These are phyloP conservation scores for Papio anubis DNA, from an alignment of 2,113 vertebrate genomes.

Conservation along the genomic window DNA sequence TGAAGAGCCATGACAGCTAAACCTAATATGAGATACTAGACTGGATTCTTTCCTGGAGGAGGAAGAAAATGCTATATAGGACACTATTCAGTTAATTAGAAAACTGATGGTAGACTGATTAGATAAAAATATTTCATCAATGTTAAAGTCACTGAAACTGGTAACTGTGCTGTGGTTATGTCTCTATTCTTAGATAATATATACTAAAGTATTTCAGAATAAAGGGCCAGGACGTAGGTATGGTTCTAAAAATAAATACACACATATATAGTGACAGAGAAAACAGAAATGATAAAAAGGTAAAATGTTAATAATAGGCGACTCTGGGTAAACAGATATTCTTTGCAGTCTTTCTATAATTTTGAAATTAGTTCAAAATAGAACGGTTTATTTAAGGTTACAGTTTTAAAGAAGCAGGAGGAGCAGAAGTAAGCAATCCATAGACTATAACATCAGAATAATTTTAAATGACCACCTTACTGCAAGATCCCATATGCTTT, in stretches of 20 bases:
- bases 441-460: not conserved
- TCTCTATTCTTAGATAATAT: not conserved
- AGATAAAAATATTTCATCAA: not conserved
- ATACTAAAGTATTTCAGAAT: constrained; percentile 3
- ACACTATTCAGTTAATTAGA: constrained; percentile 23
- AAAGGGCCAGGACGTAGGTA: not conserved
- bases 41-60: not conserved
- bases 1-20: not conserved
- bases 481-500: not conserved
- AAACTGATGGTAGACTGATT: not conserved
- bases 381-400: not conserved
- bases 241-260: not conserved
- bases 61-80: not conserved
- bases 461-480: constrained; percentile 26
- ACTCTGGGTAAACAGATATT: not conserved
- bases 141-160: constrained; percentile 31
- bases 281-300: not conserved
- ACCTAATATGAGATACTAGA: not conserved
- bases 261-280: not conserved
- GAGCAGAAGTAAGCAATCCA: not conserved
- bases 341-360: not conserved
- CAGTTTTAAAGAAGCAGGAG: not conserved
- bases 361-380: constrained; percentile 18
- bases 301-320: not conserved
- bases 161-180: not conserved